Evolutionary conservation across 2,888 invertebrate genomes (phyloP).

Genomic region (Drosophila cognata): DNA sequence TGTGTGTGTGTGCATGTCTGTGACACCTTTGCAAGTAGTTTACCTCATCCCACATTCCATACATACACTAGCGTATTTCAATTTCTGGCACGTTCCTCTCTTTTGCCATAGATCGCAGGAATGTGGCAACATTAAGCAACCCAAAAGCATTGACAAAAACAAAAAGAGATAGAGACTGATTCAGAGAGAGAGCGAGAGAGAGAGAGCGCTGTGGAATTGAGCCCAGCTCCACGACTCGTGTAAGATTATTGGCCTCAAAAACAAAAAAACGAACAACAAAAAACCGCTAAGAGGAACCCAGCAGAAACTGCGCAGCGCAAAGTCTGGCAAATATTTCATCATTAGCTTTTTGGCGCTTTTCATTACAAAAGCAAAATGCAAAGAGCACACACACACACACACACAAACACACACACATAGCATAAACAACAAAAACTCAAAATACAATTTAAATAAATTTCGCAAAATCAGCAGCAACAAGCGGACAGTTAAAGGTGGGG

Average conservation of each 20-base stretch:
- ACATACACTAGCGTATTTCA: constrained; percentile 36
- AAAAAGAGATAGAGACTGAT: background rate
- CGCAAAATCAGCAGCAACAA: constrained; percentile 66
- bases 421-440: constrained; percentile 27
- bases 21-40: constrained; percentile 48
- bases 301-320: constrained; percentile 70
- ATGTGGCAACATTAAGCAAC: constrained; percentile 43
- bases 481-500: background rate
- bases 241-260: constrained; percentile 66
- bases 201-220: constrained; percentile 8
- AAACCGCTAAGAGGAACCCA: constrained; percentile 18
- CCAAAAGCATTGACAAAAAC: constrained; percentile 18
- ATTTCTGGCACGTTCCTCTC: constrained; percentile 64
- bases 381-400: constrained; percentile 2
- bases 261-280: constrained; percentile 15
- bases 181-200: background rate
- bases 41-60: constrained; percentile 47
- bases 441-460: constrained; percentile 75
- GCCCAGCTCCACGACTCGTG: constrained; percentile 35
- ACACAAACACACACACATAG: background rate
- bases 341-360: constrained; percentile 73
- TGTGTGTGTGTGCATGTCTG: constrained; percentile 13
- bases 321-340: constrained; percentile 74
- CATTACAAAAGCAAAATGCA: constrained; percentile 57
- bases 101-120: constrained; percentile 40